Evolutionary conservation across 2,113 vertebrate genomes (phyloP).

Genomic region (Pluvianellus socialis): DNA sequence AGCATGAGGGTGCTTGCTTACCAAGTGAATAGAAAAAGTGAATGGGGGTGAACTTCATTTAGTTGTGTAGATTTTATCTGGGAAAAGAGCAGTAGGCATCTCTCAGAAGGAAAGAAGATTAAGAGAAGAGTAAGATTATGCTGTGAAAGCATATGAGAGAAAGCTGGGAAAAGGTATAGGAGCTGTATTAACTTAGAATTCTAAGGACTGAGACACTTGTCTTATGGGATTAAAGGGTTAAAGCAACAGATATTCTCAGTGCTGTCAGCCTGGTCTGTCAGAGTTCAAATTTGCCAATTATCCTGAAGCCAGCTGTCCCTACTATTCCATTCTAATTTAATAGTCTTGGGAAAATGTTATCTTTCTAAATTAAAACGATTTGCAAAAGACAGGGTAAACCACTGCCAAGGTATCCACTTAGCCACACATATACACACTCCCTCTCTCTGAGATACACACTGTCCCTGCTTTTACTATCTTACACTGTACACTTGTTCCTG

Average conservation of each 20-base stretch:
- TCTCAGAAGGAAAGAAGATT: background rate
- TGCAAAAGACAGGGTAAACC: constrained; percentile 12
- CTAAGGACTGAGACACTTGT: background rate
- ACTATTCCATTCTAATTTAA: constrained; percentile 61
- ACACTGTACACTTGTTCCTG: background rate
- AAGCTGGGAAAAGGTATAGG: background rate
- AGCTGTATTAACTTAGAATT: background rate
- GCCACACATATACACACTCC: background rate
- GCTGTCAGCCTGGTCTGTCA: constrained; percentile 53
- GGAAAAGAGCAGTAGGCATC: background rate
- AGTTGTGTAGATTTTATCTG: background rate
- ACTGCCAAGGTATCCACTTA: background rate
- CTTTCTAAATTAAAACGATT: constrained; percentile 52
- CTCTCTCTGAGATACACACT: background rate
- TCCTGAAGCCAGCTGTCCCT: constrained; percentile 57
- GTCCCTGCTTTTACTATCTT: background rate
- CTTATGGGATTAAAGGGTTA: background rate
- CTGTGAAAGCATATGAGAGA: background rate
- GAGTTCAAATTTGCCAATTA: constrained; percentile 70
- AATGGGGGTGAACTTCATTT: background rate
- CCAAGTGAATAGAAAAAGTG: background rate
- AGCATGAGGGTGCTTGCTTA: background rate
- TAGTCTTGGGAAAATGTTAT: constrained; percentile 54
- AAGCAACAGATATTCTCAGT: background rate
- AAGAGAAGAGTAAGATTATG: background rate